A percentile compares a stretch with the other conserved stretches of the same genome.
Conservation (phyloP, 1,140 invertebrate genomes). For the Cydia splendana region DNA sequence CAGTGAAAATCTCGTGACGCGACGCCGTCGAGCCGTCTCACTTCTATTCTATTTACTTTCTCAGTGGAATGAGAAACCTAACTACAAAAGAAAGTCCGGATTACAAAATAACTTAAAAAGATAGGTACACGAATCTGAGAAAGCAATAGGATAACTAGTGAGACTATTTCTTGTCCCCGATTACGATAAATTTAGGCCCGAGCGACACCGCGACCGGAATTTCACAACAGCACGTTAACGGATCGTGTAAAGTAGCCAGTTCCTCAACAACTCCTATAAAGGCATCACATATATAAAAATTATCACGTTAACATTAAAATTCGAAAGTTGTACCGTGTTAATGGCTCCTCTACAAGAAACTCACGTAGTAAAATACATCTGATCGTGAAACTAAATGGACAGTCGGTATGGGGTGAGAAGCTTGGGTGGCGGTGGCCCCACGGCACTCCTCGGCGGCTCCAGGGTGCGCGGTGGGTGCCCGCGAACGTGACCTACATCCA, state of each 20-base stretch:
- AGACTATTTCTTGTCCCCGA: background rate
- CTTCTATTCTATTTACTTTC: background rate
- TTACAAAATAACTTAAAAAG: background rate
- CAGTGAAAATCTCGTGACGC: background rate
- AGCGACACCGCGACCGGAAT: background rate
- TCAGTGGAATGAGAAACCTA: constrained; percentile 13
- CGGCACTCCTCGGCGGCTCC: background rate
- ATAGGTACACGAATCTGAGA: background rate
- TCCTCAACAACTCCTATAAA: constrained; percentile 31
- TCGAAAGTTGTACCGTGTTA: constrained; percentile 28
- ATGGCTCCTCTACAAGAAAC: constrained; percentile 15
- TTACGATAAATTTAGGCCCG: background rate
- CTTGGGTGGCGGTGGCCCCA: background rate
- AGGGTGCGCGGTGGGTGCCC: background rate
- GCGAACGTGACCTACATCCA: constrained; percentile 42
- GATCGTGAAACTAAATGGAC: constrained; percentile 8
- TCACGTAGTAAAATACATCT: constrained; percentile 15
- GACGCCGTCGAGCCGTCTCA: background rate
- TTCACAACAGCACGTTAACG: constrained; percentile 9
- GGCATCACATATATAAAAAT: constrained; percentile 31
- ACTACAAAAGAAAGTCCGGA: background rate
- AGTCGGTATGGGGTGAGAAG: background rate
- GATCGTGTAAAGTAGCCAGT: constrained; percentile 18
- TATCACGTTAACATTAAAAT: constrained; percentile 27
- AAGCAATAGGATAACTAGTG: constrained; percentile 5